Conservation (phyloP, 2,797 vertebrate species). For the Notamacropus eugenii region DNA sequence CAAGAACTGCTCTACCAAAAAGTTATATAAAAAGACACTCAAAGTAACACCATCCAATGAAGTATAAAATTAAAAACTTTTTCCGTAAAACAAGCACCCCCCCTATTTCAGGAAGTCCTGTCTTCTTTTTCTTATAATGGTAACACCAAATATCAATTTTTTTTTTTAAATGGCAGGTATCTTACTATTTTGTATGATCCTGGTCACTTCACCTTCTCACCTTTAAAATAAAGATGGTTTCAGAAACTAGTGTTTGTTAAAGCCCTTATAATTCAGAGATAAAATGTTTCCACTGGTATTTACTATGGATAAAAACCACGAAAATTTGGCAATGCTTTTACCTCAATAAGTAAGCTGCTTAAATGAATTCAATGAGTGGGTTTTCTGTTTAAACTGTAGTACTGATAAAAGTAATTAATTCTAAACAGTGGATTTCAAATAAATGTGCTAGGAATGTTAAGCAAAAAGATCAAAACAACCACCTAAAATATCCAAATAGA, state of each 20-base stretch:
- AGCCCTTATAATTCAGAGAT: conserved; percentile 18
- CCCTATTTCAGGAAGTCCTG: neutral
- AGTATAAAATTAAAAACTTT: neutral
- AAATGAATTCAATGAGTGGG: neutral
- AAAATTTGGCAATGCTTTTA: conserved; percentile 20
- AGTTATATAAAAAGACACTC: neutral
- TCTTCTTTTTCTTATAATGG: neutral
- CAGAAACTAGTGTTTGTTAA: neutral
- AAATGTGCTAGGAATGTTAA: neutral
- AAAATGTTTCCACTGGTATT: conserved; percentile 45
- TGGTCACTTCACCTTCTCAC: neutral
- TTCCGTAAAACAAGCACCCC: neutral
- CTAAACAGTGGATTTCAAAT: neutral
- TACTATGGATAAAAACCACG: conserved; percentile 21
- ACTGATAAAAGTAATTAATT: neutral
- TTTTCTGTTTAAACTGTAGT: neutral
- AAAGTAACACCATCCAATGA: neutral
- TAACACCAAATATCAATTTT: neutral
- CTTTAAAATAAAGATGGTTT: conserved; percentile 31
- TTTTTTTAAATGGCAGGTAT: neutral
- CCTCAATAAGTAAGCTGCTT: conserved; percentile 23
- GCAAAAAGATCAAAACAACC: neutral
- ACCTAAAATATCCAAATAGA: conserved; percentile 3
- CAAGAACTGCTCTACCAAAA: neutral
- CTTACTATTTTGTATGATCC: neutral